A percentile compares a stretch with the other conserved stretches of the same genome.
Evolutionary conservation across 1,140 invertebrate species (phyloP).

Genomic region (Drosophila nebulosa): DNA sequence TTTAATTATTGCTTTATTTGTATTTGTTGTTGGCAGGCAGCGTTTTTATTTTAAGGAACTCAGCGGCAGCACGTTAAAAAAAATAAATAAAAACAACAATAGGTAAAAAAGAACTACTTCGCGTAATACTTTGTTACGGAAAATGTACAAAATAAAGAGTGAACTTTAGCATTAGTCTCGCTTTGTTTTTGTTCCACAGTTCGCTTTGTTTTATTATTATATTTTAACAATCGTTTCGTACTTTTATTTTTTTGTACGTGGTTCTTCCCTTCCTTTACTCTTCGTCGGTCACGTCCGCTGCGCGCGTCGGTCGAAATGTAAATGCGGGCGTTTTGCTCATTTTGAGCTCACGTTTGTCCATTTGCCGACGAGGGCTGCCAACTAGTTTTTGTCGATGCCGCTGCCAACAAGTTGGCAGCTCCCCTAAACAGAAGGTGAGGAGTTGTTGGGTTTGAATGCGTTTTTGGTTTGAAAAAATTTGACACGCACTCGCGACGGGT

Average conservation of each 20-base stretch:
- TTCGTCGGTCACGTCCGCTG: conserved; percentile 41
- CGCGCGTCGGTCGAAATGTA: conserved; percentile 56
- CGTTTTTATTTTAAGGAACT: conserved; percentile 62
- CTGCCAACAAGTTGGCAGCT: neutral
- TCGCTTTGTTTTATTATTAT: conserved; percentile 3
- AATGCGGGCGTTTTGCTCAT: conserved; percentile 43
- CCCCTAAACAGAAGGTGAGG: neutral
- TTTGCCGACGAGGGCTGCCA: neutral
- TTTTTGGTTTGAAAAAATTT: conserved; percentile 17
- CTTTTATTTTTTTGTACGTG: neutral
- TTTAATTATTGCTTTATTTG: conserved; percentile 75
- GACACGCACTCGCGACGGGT: conserved; percentile 8
- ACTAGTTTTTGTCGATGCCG: neutral
- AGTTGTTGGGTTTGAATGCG: neutral
- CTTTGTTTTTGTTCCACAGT: neutral
- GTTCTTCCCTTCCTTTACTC: conserved; percentile 22
- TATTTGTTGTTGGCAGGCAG: conserved; percentile 33
- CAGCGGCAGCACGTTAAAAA: conserved; percentile 39
- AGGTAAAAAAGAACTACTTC: conserved; percentile 6
- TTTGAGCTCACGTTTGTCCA: conserved; percentile 3
- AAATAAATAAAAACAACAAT: conserved; percentile 24
- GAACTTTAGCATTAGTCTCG: conserved; percentile 1
- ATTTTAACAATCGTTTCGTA: conserved; percentile 7
- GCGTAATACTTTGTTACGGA: neutral
- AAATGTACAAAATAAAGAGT: conserved; percentile 14